These are phyloP conservation scores for Todiramphus saurophagus DNA, from an alignment of 2,113 vertebrate genomes.

Conservation along the genomic window DNA sequence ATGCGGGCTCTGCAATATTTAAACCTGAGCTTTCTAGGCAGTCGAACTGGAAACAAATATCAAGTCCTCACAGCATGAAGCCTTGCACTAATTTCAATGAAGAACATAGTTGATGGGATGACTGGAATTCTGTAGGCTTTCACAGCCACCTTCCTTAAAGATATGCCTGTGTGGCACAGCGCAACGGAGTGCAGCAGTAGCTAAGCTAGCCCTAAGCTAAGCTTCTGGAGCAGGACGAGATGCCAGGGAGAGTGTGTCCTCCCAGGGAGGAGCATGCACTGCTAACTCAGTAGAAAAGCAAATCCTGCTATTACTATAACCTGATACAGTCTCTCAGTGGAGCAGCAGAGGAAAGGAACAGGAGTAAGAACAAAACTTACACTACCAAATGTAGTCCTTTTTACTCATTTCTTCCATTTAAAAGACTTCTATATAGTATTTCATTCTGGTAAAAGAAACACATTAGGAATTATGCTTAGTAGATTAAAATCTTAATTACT, in stretches of 20 bases:
- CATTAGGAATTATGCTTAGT: not conserved
- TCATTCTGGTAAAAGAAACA: not conserved
- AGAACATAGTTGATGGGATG: not conserved
- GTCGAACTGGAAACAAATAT: not conserved
- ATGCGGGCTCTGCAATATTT: no score
- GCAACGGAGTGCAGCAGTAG: rapidly evolving
- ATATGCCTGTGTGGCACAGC: not conserved
- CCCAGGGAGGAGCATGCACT: not conserved
- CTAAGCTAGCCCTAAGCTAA: not conserved
- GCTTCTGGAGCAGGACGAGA: not conserved
- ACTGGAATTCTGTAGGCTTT: not conserved
- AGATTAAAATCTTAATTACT: not conserved
- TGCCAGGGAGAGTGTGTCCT: not conserved
- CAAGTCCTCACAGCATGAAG: not conserved
- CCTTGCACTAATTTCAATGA: not conserved
- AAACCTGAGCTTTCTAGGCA: not conserved
- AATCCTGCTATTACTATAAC: not conserved
- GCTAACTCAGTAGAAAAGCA: not conserved
- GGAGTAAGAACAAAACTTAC: not conserved
- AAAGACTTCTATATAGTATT: not conserved
- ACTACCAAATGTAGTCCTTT: not conserved
- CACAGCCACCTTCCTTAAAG: not conserved
- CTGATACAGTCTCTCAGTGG: not conserved
- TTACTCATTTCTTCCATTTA: not conserved
- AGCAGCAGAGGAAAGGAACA: not conserved